These are phyloP conservation scores for Threskiornis aethiopicus DNA, from an alignment of 2,797 vertebrate genomes.

Conservation along the genomic window DNA sequence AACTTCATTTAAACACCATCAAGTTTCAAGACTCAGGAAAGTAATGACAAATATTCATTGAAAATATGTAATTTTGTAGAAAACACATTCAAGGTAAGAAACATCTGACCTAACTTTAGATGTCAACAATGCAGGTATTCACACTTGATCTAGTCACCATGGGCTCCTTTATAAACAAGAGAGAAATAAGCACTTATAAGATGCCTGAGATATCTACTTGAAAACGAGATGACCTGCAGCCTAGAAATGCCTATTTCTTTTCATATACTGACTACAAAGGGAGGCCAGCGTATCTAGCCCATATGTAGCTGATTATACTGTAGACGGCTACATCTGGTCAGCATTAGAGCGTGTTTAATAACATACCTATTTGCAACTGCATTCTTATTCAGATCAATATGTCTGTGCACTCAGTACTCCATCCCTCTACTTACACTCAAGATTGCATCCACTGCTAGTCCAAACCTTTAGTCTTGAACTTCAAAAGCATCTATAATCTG, in stretches of 20 bases:
- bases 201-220: background rate
- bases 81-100: background rate
- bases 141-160: background rate
- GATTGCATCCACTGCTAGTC: background rate
- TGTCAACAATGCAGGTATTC: background rate
- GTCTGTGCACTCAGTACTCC: background rate
- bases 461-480: conserved; percentile 14
- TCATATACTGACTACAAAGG: conserved; percentile 41
- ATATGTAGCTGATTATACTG: conserved; percentile 25
- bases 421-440: background rate
- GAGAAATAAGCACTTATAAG: background rate
- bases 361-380: conserved; percentile 30
- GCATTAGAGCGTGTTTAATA: background rate
- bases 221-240: background rate
- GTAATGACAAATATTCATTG: background rate
- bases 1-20: background rate
- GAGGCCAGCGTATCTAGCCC: background rate
- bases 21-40: background rate
- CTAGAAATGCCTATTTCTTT: conserved; percentile 13
- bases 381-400: conserved; percentile 34
- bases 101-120: background rate
- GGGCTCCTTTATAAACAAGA: background rate
- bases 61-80: background rate
- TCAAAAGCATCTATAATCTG: background rate
- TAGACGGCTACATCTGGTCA: conserved; percentile 38